Base-by-base conservation (phyloP, 2,888 invertebrate species). In the Melinaea marsaeus region DNA sequence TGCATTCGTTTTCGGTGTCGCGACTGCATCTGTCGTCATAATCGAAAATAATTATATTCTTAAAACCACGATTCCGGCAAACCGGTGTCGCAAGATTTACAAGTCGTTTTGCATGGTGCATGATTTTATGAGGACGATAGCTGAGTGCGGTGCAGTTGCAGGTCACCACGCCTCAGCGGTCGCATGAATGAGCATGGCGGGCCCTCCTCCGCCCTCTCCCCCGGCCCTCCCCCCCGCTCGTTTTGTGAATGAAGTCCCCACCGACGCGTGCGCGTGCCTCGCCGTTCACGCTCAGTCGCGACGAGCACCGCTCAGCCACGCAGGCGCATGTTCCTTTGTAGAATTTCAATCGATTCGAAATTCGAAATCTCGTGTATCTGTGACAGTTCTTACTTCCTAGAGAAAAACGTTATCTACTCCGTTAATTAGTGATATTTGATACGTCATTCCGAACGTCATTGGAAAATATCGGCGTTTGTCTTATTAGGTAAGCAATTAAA, bases 231-330 rank as follows among this genome's bases (percentile, higher is more conserved):
- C 86, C 87, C 83, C 86, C 85, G 80, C 84, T 81, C 79, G 80
- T 71, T 83, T 86, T 86, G 88, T 90, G 90, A 90, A 90, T 90
- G 90, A 86, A 88, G 80, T 83, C 83, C 85, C 86, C 85, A 79
- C 83, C 84, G 86, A 89, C 86, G 84, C 85, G 89, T 86, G 89
- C 86, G 84, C 85, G 89, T 87, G 89, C 89, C 84, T 78, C 78
- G 82, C 79, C 82, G 88, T 32, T 51, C 51, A 51, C 51, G 51
- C 87, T 88, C 88, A 88, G 87, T 88, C 84, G 85, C 81, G 82
- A 80, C 82, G 80, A 77, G 79, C 83, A 80, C 80, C 84, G 89
- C 88, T 82, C 82, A 69, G 78, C 74, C 79, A 84, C 88, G 84
- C 83, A 85, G 84, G 82, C 84, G 86, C 86, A 84, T 77, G 80